Conservation (phyloP, 2,113 vertebrate genomes). For the Sigmodon hispidus region DNA sequence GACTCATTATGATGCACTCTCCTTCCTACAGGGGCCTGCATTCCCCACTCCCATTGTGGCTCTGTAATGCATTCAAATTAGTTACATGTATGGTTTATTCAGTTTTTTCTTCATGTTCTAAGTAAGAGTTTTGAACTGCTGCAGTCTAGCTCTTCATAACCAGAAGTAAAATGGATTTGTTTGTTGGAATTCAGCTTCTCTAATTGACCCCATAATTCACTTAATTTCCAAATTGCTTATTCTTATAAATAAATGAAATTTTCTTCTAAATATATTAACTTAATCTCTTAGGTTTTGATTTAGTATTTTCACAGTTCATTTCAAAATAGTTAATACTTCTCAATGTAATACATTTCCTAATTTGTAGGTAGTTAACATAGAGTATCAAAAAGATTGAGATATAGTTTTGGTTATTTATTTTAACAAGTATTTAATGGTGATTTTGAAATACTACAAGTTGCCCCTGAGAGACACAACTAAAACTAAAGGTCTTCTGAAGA, state of each 20-base stretch:
- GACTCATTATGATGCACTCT: neutral
- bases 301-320: neutral
- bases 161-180: neutral
- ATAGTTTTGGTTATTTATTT: neutral
- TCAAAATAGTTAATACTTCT: slow-evolving; percentile 22
- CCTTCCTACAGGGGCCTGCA: neutral
- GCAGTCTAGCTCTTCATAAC: neutral
- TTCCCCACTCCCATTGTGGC: neutral
- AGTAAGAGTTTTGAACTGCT: neutral
- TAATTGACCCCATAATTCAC: slow-evolving; percentile 30
- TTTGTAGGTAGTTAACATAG: neutral
- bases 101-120: neutral
- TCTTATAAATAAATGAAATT: slow-evolving; percentile 40
- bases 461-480: neutral
- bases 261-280: neutral
- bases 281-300: neutral
- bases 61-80: neutral
- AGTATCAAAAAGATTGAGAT: neutral
- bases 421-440: neutral
- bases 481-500: neutral
- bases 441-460: neutral
- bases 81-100: neutral
- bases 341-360: neutral
- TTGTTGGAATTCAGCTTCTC: neutral
- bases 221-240: neutral